Percentiles rank a stretch among this genome's conserved stretches.
These are phyloP conservation scores for Heliconius ethilla DNA, from an alignment of 2,888 invertebrate species.

Conservation along the genomic window DNA sequence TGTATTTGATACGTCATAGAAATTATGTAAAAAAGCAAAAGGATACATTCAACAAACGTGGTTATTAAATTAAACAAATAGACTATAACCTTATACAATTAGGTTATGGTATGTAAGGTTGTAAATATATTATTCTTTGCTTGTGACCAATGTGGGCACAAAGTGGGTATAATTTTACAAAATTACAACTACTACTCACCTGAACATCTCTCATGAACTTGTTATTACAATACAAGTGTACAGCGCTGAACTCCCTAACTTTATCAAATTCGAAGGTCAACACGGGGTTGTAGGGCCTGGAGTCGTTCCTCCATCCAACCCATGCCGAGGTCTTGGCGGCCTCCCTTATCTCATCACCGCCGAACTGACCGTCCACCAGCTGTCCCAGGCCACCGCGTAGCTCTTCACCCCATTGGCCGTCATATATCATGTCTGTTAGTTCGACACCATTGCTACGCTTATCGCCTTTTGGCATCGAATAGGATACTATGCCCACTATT, in stretches of 20 bases:
- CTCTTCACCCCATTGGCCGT: constrained; percentile 90
- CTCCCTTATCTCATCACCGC: constrained; percentile 85
- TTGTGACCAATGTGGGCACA: no score
- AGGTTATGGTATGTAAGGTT: no score
- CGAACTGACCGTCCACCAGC: constrained; percentile 90
- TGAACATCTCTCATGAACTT: constrained; percentile 92
- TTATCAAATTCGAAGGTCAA: constrained; percentile 92
- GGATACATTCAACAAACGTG: no score
- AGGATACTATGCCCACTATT: constrained; percentile 90
- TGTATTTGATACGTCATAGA: no score
- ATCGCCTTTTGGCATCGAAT: constrained; percentile 94
- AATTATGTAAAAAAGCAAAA: no score
- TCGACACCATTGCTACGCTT: constrained; percentile 90
- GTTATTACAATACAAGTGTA: constrained; percentile 92
- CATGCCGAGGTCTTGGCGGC: constrained; percentile 86
- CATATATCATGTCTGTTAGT: constrained; percentile 92
- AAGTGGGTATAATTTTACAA: no score
- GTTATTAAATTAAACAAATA: no score
- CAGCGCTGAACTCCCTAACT: constrained; percentile 91
- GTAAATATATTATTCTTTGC: no score
- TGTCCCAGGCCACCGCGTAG: constrained; percentile 91
- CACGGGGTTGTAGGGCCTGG: constrained; percentile 83
- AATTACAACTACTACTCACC: no score
- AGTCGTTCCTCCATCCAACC: constrained; percentile 95
- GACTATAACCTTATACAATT: no score